These are phyloP conservation scores for Gila robusta DNA, from an alignment of 2,797 vertebrate genomes.

Conservation along the genomic window DNA sequence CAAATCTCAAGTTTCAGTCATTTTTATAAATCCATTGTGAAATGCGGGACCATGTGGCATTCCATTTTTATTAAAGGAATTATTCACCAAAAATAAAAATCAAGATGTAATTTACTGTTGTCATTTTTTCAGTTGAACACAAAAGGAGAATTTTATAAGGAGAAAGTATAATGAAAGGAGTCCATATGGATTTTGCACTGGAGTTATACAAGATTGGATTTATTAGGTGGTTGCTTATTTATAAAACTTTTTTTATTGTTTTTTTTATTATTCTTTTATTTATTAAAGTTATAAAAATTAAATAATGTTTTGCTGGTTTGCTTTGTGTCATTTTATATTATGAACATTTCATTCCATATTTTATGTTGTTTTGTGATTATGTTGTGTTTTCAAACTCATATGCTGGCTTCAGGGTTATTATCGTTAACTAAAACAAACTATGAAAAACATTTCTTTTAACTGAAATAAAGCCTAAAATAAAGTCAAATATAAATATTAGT, in stretches of 20 bases:
- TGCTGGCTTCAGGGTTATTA: background rate
- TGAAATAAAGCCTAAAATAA: background rate
- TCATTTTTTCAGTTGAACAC: no score
- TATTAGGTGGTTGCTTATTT: no score
- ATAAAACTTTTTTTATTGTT: no score
- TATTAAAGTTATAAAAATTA: no score
- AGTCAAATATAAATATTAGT: background rate
- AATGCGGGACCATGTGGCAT: background rate
- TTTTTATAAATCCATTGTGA: background rate
- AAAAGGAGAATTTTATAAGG: no score
- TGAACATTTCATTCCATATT: background rate
- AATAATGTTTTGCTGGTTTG: no score
- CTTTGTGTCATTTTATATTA: background rate
- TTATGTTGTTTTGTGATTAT: background rate
- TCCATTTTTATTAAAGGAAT: background rate
- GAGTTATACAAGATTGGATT: no score
- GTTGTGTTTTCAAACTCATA: background rate
- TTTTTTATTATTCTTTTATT: no score
- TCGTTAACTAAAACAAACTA: background rate
- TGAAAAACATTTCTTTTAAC: background rate
- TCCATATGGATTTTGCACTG: no score
- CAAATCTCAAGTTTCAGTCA: conserved; percentile 5
- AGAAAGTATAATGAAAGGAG: no score
- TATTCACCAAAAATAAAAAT: background rate
- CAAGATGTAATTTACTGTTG: background rate